These are phyloP conservation scores for Drosophila nebulosa DNA, from an alignment of 1,140 invertebrate species.

Conservation along the genomic window DNA sequence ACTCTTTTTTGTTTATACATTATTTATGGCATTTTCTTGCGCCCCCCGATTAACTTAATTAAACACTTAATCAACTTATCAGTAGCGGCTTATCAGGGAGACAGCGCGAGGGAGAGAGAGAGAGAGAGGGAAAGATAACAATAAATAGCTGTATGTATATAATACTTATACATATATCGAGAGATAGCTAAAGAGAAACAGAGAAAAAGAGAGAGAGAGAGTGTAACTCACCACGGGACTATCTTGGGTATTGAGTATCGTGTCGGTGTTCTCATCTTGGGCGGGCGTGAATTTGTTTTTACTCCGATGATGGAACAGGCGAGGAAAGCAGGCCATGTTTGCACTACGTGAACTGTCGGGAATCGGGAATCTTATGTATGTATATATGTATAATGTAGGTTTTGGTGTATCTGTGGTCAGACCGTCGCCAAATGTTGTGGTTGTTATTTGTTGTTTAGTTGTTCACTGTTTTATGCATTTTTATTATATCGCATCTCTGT, in stretches of 20 bases:
- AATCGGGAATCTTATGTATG: not conserved
- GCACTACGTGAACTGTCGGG: not conserved
- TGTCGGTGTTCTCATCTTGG: constrained; percentile 71
- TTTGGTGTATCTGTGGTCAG: not conserved
- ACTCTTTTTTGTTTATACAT: constrained; percentile 28
- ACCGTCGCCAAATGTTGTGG: not conserved
- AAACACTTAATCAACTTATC: constrained; percentile 70
- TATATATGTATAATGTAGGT: not conserved
- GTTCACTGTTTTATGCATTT: constrained; percentile 3
- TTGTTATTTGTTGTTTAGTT: not conserved
- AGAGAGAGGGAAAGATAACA: constrained; percentile 20
- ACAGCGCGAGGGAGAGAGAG: constrained; percentile 23
- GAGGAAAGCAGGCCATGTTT: constrained; percentile 76
- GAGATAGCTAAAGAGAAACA: constrained; percentile 18
- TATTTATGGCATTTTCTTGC: constrained; percentile 45
- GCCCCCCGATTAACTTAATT: constrained; percentile 63
- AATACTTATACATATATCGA: not conserved
- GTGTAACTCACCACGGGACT: constrained; percentile 72
- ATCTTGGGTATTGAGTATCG: constrained; percentile 69
- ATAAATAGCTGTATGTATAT: not conserved
- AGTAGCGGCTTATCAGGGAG: constrained; percentile 49
- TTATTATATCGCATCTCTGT: constrained; percentile 32
- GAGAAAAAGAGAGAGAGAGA: constrained; percentile 7
- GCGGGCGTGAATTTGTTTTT: constrained; percentile 77
- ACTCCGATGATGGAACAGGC: constrained; percentile 61